Percentiles rank a stretch among this genome's conserved stretches.
Conservation (phyloP, 2,888 invertebrate species). For the Drosophila pseudotakahashii region DNA sequence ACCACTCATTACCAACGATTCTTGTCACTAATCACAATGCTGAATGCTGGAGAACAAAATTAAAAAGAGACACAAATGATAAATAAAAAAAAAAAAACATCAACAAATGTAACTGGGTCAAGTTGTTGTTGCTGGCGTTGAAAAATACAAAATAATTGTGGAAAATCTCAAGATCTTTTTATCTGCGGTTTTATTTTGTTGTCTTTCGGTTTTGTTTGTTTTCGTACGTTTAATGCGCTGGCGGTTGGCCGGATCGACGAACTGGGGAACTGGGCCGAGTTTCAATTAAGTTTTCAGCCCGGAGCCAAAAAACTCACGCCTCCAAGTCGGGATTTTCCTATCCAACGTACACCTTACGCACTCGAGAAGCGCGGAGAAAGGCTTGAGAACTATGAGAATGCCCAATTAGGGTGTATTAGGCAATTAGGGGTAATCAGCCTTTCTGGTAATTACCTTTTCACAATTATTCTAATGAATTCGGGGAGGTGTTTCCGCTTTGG, state of each 20-base stretch:
- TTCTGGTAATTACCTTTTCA: slow-evolving; percentile 31
- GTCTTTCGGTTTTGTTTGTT: slow-evolving; percentile 42
- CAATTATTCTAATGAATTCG: slow-evolving; percentile 36
- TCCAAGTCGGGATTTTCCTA: slow-evolving; percentile 3
- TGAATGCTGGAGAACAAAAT: slow-evolving; percentile 67
- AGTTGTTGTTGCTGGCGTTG: slow-evolving; percentile 57
- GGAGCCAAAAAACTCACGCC: slow-evolving; percentile 31
- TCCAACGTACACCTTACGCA: slow-evolving; percentile 31
- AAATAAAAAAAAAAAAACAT: slow-evolving; percentile 53
- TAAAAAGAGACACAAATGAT: slow-evolving; percentile 45
- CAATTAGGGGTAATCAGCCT: slow-evolving; percentile 38
- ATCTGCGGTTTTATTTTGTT: slow-evolving; percentile 73
- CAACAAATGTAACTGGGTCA: slow-evolving; percentile 78
- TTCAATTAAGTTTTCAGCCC: slow-evolving; percentile 41
- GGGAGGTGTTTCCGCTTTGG: slow-evolving; percentile 28
- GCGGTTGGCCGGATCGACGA: slow-evolving; percentile 27
- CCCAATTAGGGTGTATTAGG: slow-evolving; percentile 36
- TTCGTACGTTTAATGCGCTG: slow-evolving; percentile 35
- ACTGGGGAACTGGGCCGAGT: slow-evolving; percentile 45
- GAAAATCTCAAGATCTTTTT: slow-evolving; percentile 72
- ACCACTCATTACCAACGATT: slow-evolving; percentile 69
- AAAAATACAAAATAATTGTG: slow-evolving; percentile 66
- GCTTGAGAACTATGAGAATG: slow-evolving; percentile 35
- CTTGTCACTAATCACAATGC: slow-evolving; percentile 74
- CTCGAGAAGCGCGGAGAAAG: slow-evolving; percentile 30